Evolutionary conservation across 2,888 invertebrate species (phyloP).

Genomic region (Elegia similella): DNA sequence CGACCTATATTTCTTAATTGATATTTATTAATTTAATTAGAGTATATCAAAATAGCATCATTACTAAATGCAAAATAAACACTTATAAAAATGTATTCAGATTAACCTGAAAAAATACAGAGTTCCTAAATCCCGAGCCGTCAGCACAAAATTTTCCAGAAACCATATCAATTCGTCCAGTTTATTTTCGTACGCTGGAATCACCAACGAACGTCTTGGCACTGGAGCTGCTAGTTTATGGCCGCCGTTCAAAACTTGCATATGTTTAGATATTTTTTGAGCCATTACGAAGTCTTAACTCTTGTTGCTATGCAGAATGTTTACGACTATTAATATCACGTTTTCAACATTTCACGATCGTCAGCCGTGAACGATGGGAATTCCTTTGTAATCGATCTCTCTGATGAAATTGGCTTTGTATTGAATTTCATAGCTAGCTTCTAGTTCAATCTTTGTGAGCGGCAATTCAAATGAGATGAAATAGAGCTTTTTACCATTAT

Average conservation of each 20-base stretch:
- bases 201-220: slow-evolving; percentile 72
- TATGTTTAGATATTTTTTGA: slow-evolving; percentile 44
- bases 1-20: too few relatives aligned
- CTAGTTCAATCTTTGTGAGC: not conserved
- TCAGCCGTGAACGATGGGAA: not conserved
- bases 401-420: not conserved
- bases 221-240: slow-evolving; percentile 73
- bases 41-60: too few relatives aligned
- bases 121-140: not conserved
- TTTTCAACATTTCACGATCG: not conserved
- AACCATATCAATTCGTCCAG: slow-evolving; percentile 46
- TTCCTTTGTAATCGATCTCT: not conserved
- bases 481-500: too few relatives aligned
- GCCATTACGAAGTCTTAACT: slow-evolving; percentile 18
- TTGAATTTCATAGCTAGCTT: not conserved
- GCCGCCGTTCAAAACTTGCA: slow-evolving; percentile 62
- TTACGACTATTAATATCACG: slow-evolving; percentile 5
- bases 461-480: too few relatives aligned
- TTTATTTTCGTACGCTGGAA: slow-evolving; percentile 79
- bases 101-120: too few relatives aligned
- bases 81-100: too few relatives aligned
- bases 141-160: slow-evolving; percentile 42
- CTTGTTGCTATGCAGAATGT: slow-evolving; percentile 26
- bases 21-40: too few relatives aligned
- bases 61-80: too few relatives aligned